These are phyloP conservation scores for Phasianus colchicus DNA, from an alignment of 2,113 vertebrate species.

Conservation along the genomic window DNA sequence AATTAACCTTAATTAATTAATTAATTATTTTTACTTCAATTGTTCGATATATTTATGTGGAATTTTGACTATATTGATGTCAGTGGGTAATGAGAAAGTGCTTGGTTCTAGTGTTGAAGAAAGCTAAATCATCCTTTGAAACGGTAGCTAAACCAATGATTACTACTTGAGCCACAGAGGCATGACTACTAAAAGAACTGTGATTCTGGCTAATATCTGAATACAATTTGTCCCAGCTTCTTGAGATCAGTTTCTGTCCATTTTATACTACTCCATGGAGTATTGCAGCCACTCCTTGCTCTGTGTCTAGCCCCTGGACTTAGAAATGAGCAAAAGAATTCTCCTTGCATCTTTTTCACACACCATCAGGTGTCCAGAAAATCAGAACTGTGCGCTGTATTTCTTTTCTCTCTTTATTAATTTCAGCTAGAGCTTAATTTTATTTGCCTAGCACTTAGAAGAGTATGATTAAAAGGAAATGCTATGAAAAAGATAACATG, in stretches of 20 bases:
- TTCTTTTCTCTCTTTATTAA: neutral
- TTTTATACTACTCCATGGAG: neutral
- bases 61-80: neutral
- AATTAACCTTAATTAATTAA: no score
- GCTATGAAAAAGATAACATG: neutral
- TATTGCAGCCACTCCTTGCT: neutral
- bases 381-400: neutral
- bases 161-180: neutral
- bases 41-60: neutral
- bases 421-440: neutral
- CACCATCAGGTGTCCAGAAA: neutral
- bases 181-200: neutral
- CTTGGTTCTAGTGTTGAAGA: neutral
- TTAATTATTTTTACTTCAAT: constrained; percentile 7
- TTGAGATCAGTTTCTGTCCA: neutral
- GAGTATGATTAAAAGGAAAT: neutral
- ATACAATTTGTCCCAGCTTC: neutral
- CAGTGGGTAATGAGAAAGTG: neutral
- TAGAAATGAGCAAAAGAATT: neutral
- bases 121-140: neutral
- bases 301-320: neutral
- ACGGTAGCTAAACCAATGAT: neutral
- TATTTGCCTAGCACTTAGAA: neutral
- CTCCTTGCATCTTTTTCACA: neutral
- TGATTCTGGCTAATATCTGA: neutral